Evolutionary conservation across 2,888 invertebrate species (phyloP).

Genomic region (Crepidodera aurea): DNA sequence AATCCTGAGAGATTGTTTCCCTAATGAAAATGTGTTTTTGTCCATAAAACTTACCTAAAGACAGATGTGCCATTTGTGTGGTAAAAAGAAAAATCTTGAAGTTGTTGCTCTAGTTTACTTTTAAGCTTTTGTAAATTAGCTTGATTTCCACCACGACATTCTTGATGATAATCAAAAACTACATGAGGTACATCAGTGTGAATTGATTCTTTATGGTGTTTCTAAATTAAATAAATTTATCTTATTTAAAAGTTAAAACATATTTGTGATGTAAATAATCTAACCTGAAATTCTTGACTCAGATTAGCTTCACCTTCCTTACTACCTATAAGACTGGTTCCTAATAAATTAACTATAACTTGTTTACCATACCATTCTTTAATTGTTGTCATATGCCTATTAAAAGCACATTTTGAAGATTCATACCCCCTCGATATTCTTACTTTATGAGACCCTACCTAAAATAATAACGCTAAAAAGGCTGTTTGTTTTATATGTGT

Average conservation of each 20-base stretch:
- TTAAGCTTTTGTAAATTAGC: constrained; percentile 83
- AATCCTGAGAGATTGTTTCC: too few relatives aligned
- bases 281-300: constrained; percentile 86
- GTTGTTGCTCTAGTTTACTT: constrained; percentile 76
- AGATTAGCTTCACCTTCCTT: constrained; percentile 98
- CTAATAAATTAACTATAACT: constrained; percentile 91
- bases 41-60: constrained; percentile 54
- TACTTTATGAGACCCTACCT: constrained; percentile 98
- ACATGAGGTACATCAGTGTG: constrained; percentile 87
- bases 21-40: too few relatives aligned
- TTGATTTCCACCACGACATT: constrained; percentile 85
- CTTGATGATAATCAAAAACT: constrained; percentile 96
- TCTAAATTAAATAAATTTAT: constrained; percentile 60
- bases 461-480: constrained; percentile 15
- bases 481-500: not conserved
- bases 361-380: constrained; percentile 91
- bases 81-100: constrained; percentile 67
- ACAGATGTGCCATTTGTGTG: constrained; percentile 62
- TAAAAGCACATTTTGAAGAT: constrained; percentile 91
- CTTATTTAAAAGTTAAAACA: constrained; percentile 3
- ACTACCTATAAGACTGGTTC: constrained; percentile 87
- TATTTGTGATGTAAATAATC: not conserved
- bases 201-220: constrained; percentile 83
- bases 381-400: constrained; percentile 86
- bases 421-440: constrained; percentile 96